Base-by-base conservation (phyloP, 1,140 invertebrate species). In the Trypoxylus dichotomus region DNA sequence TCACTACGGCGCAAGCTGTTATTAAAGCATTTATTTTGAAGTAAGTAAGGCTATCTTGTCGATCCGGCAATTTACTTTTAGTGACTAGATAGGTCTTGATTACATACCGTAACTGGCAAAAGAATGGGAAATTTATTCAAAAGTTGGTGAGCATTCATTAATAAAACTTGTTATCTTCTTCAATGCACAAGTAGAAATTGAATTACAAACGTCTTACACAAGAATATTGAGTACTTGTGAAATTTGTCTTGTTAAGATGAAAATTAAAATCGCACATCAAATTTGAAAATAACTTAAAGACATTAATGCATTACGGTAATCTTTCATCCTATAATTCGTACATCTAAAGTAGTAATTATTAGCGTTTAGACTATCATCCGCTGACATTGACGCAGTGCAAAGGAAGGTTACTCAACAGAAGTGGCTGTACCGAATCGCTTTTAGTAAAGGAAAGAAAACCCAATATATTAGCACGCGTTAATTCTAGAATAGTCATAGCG, bases 21-120 rank as follows among this genome's bases (percentile, higher is more conserved):
- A 68, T 68, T 68, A 68, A 68, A 29, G 60, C 60, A 68, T 68
- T 68, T 68, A 68, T 24, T 27, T 68, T 29, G 60, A 68, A 68
- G n/a, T 68, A 68, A 68, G n/a, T 68, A 15, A 68, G 60, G 21
- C 60, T 68, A 68, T 29, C 60, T 29, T 68, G 60, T 68, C 60
- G 11, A 21, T 27, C 60, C 10, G 21, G 21, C 25, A 68, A 68
- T 68, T 68, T 27, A 29, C 8, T 68, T 29, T 68, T 68, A 68
- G 21, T 21, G 60, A 27, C 24, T 68, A 24, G 27, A 68, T 68
- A 68, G 60, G 25, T 68, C 60, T 68, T 68, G 60, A 68, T 68
- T 68, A 68, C 24, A 29, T 68, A 68, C 60, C 24, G 24, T 27
- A 27, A 29, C 60, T 25, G 60, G 60, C 27, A 68, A 68, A 68